Base-by-base conservation (phyloP, 2,113 vertebrate genomes). In the Podarcis raffonei region DNA sequence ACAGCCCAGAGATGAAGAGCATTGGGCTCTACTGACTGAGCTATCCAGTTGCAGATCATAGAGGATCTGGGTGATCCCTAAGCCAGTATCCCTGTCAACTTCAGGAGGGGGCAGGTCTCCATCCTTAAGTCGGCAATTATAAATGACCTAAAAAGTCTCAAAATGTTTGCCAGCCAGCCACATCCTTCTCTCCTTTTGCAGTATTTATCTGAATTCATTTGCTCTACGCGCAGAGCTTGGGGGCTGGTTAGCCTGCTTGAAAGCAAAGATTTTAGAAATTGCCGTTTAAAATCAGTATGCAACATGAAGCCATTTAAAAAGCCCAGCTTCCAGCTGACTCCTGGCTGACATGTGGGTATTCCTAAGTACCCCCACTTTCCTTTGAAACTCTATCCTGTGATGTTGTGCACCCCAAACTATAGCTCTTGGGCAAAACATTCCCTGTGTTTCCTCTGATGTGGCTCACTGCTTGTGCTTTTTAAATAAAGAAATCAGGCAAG, bases 321-420 rank as follows among this genome's bases (percentile, higher is more conserved):
- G 8, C n/a, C n/a, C 27, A 6, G 25, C 32, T 81, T 81, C 66
- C 48, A 81, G 39, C 66, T 84, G 37, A 39, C 30, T n/a, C 42
- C 13, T 78, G 65, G 30, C 4, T 35, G 32, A 59, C 62, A 78
- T 57, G n/a, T 80, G 65, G 62, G n/a, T 35, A 69, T 68, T 15
- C 85, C 77, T 80, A 87, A 80, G 18, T 30, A 81, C 42, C 42
- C 48, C 32, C n/a, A 23, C 85, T 79, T 79, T 39, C 30, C 85
- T 79, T 87, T 87, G 85, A 87, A 86, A 87, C 65, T 35, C 62
- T 35, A 69, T 30, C 76, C 62, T 87, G 7, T 69, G 79, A 86
- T 78, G 65, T 42, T 32, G 35, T 80, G n/a, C 57, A 71, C 65
- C 13, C 30, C 76, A 80, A 53, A 80, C 80, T 80, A 42, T 87